Conservation (phyloP, 1,140 invertebrate species). For the Hesperophylax magnus region DNA sequence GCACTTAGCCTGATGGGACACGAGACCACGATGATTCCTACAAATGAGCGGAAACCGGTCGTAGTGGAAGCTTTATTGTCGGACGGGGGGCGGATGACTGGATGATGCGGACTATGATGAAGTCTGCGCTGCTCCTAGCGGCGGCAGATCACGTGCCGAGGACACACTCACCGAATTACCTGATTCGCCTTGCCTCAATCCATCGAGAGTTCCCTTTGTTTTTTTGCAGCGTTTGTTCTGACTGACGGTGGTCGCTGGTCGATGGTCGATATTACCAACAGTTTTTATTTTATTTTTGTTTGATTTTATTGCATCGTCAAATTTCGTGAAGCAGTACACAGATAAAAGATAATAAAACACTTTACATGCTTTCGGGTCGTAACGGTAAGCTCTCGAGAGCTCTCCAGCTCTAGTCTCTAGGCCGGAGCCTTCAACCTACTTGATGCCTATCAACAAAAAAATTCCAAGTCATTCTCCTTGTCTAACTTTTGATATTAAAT, state of each 20-base stretch:
- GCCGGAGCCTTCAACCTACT: no score
- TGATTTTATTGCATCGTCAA: not conserved
- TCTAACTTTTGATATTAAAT: no score
- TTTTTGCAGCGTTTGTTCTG: not conserved
- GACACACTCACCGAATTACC: conserved; percentile 41
- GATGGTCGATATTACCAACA: not conserved
- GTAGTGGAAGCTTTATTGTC: no score
- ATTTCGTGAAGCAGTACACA: not conserved
- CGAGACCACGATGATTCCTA: not conserved
- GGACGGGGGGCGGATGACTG: not conserved
- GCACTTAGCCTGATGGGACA: no score
- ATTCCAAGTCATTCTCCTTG: no score
- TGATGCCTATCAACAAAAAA: no score
- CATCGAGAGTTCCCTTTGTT: not conserved
- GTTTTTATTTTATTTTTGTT: conserved; percentile 4
- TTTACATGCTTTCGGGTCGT: not conserved
- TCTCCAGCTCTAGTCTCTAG: no score
- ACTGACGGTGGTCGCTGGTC: not conserved
- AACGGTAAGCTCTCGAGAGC: not conserved
- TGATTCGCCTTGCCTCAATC: conserved; percentile 36
- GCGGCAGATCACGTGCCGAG: conserved; percentile 39
- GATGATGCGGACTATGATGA: not conserved
- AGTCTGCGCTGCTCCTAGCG: not conserved
- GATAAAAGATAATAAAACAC: not conserved
- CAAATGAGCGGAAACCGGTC: conserved; percentile 35